phyloP scores from a whole-genome alignment of 2,797 vertebrate species.

The Hypotaenidia okinawae region DNA sequence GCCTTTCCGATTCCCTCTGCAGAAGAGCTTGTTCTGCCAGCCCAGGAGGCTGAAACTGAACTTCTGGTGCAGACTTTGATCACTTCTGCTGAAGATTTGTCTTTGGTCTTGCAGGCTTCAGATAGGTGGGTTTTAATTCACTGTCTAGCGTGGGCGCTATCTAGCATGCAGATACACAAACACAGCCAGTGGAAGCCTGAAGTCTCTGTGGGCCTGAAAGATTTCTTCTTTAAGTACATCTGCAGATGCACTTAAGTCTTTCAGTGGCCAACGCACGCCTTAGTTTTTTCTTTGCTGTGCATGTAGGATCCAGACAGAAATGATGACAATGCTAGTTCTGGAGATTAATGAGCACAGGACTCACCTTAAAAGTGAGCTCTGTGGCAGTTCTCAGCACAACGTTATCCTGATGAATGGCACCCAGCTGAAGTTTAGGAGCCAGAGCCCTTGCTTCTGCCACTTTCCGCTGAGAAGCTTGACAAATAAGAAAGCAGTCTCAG shows the following conservation, averaged over 20 bases:
- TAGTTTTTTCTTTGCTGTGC: background rate
- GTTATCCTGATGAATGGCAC: slow-evolving; percentile 5
- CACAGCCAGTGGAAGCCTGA: background rate
- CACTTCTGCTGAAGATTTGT: background rate
- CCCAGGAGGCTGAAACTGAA: background rate
- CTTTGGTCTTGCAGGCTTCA: background rate
- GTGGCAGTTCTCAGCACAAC: background rate
- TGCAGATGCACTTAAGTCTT: background rate
- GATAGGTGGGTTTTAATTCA: background rate
- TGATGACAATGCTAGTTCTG: background rate
- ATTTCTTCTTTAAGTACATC: background rate
- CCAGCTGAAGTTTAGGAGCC: background rate
- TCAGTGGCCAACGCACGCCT: background rate
- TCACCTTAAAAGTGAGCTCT: background rate
- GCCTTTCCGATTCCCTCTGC: background rate
- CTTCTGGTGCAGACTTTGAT: background rate
- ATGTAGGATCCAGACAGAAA: background rate
- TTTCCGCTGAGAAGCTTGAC: background rate
- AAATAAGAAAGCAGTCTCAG: slow-evolving; percentile 39
- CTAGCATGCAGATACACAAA: background rate
- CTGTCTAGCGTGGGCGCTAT: background rate
- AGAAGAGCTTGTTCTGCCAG: background rate
- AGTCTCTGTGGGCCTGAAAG: background rate
- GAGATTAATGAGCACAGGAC: background rate
- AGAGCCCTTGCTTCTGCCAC: slow-evolving; percentile 12